Evolutionary conservation across 2,797 vertebrate genomes (phyloP).

Genomic region (Champsocephalus gunnari): DNA sequence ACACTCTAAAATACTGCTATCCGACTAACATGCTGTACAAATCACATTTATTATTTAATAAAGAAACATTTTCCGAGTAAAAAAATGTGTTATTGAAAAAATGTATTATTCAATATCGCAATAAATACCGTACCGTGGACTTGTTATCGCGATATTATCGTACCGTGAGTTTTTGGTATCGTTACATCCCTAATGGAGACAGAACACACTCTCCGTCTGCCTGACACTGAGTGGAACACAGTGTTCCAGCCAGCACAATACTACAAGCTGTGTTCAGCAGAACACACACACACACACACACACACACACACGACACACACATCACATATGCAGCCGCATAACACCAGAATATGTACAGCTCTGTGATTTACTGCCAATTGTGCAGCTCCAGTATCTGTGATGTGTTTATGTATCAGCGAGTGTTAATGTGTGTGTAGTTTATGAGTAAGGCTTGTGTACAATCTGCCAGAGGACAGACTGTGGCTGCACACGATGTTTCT

Average conservation of each 20-base stretch:
- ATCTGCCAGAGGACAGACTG: slow-evolving; percentile 26
- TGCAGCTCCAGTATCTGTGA: slow-evolving; percentile 11
- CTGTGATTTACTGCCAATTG: slow-evolving; percentile 14
- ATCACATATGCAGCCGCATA: not conserved
- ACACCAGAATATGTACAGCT: slow-evolving; percentile 11
- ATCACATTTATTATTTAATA: too few species aligned
- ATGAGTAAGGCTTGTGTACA: slow-evolving; percentile 38
- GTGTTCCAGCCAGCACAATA: slow-evolving; percentile 66
- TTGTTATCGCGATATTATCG: too few species aligned
- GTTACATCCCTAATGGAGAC: slow-evolving; percentile 7
- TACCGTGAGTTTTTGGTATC: too few species aligned
- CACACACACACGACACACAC: slow-evolving; percentile 3
- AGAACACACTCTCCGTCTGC: slow-evolving; percentile 50
- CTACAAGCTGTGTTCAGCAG: slow-evolving; percentile 52
- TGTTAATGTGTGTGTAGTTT: slow-evolving; percentile 23
- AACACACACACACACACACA: not conserved
- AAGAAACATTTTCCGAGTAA: too few species aligned
- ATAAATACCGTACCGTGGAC: too few species aligned
- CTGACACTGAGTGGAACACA: slow-evolving; percentile 57
- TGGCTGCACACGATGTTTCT: slow-evolving; percentile 19
- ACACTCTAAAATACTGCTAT: too few species aligned
- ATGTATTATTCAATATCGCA: too few species aligned
- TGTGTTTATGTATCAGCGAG: not conserved
- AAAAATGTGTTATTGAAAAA: too few species aligned
- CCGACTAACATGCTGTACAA: too few species aligned